Evolutionary conservation across 2,113 vertebrate genomes (phyloP), one percentile per base, ranked within the genome.

Genomic region (Argyrosomus japonicus): DNA sequence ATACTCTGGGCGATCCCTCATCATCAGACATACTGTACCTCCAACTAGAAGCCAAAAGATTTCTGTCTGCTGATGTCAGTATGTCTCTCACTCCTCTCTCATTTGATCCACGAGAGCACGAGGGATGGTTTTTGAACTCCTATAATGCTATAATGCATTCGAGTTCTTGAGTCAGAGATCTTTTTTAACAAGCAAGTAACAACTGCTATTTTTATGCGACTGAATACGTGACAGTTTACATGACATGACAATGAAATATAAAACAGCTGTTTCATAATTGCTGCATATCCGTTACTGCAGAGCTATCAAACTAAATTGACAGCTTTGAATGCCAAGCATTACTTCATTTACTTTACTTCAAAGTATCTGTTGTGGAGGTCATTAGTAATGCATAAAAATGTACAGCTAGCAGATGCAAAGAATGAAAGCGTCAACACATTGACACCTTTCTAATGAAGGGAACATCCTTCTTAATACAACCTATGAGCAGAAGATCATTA

Each of bases 1-100:
- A 23, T 12, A 63, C 82, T 81, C 57, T 65, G 29, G 74, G 77
- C 82, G 56, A 77, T 61, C 21, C 18, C 51, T 65, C 60, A 75
- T 80, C 77, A 40, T 80, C 70, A 67, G 65, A 82, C 23, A 14
- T 70, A 63, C 48, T 63, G 18, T 13, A 47, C 58, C 54, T 79
- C 78, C 68, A 81, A 69, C 68, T 60, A 45, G 36, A 75, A 68
- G 77, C 65, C 74, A 72, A 61, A 8, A 58, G 6, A 71, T 61
- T 23, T 81, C 43, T 25, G 32, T 75, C 64, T 75, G 79, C 84
- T 87, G 77, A 83, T 43, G 82, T 85, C 71, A 86, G 57, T 54
- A 18, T 79, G 45, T 77, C 65, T 45, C 18, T 76, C 13, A 50
- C 76, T 65, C 60, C 32, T 82, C 54, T 12, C 0, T 61, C 61